Evolutionary conservation across 2,888 invertebrate species (phyloP), one percentile per base, ranked within the genome.

Genomic region (Erebia palarica): DNA sequence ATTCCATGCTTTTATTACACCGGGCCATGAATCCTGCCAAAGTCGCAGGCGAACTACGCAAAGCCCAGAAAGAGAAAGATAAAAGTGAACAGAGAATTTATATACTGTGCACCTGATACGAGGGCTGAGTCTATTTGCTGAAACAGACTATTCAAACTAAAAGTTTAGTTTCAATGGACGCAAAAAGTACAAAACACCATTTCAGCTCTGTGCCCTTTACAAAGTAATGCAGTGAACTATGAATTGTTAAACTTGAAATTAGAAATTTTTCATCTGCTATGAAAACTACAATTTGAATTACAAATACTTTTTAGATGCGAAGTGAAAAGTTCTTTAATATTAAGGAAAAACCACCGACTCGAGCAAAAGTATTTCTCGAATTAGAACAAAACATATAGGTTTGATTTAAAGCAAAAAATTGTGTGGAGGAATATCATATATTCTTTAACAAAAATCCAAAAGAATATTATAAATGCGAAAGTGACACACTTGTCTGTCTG

Each of bases 41-140:
- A 47, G 65, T 65, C 27, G 58, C 66, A 21, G 27, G 67, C 27
- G 16, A 59, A 67, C 67, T 59, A 59, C 59, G 59, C 49, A 49
- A 67, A 67, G n/a, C 59, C 47, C 27, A 49, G 49, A 16, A 66
- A 58, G 57, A 49, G 49, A 16, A 66, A 58, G 57, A 67, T 67
- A 67, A 67, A 67, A 67, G 47, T 67, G 58, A n/a, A 59, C 66
- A 59, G 47, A 59, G 49, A 63, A 63, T 63, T 63, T 27, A 63
- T 55, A 69, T 55, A 63, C 16, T 36, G 47, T 63, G 63, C 57
- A 55, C 44, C 42, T 44, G 27, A 42, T 63, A 63, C 55, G 44
- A 47, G 55, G 55, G 69, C 63, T 69, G 63, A 63, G 55, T 69
- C 57, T 68, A 47, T 69, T 69, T 57, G 13, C 63, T 16, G 16